These are phyloP conservation scores for Phallusia fumigata DNA, from an alignment of 23 tunicate genomes.

Conservation along the genomic window DNA sequence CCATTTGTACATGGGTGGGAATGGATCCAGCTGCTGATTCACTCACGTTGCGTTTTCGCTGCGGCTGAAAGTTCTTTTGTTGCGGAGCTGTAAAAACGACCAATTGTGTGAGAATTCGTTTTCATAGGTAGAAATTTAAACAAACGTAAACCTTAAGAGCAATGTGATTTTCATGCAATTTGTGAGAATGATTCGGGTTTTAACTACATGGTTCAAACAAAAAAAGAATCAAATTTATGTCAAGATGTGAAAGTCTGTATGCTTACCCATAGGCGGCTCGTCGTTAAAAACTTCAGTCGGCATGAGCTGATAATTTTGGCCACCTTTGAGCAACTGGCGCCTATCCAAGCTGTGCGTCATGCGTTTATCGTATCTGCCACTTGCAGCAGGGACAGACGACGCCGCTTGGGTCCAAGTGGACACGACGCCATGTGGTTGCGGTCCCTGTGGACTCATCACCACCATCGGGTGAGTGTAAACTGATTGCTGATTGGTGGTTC, in stretches of 20 bases:
- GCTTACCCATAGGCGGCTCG: neutral
- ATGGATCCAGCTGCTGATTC: neutral
- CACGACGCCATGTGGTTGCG: neutral
- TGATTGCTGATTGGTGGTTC: neutral
- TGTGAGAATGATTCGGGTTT: too few relatives aligned
- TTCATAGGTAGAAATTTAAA: too few relatives aligned
- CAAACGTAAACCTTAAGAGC: too few relatives aligned
- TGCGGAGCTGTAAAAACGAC: neutral
- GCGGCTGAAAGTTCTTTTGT: neutral
- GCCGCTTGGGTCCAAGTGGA: conserved; percentile 11
- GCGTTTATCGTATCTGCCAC: neutral
- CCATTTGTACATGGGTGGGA: neutral
- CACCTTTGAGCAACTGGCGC: neutral
- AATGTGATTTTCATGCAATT: too few relatives aligned
- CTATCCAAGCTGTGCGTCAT: conserved; percentile 5
- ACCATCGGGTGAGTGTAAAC: neutral
- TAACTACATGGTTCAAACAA: too few relatives aligned
- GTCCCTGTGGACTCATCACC: neutral
- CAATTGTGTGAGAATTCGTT: too few relatives aligned
- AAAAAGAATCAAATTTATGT: too few relatives aligned
- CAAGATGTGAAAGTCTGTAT: too few relatives aligned
- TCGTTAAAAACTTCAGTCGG: neutral
- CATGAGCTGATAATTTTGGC: neutral
- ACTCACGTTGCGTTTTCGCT: conserved; percentile 2
- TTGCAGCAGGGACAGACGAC: neutral